These are phyloP conservation scores for Bradypodion ventrale DNA, from an alignment of 2,797 vertebrate species.

Conservation along the genomic window DNA sequence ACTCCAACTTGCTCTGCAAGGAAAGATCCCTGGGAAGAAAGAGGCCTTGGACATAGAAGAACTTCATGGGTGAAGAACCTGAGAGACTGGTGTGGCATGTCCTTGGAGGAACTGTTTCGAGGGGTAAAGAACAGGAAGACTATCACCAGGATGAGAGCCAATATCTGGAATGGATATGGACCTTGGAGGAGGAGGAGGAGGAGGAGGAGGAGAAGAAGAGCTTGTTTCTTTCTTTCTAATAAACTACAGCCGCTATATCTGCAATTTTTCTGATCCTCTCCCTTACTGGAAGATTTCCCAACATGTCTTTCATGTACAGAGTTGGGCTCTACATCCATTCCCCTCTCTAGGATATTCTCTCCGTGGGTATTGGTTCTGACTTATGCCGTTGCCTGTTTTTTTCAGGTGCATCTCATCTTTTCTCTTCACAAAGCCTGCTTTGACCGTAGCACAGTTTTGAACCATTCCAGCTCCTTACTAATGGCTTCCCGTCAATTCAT, in stretches of 20 bases:
- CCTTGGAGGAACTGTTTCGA: too few relatives aligned
- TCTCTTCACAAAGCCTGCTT: neutral
- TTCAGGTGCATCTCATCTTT: neutral
- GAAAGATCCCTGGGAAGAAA: too few relatives aligned
- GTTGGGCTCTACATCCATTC: rapidly evolving
- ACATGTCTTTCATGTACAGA: neutral
- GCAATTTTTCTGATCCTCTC: neutral
- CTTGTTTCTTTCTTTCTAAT: neutral
- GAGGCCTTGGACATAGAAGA: too few relatives aligned
- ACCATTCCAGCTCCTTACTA: constrained; percentile 56
- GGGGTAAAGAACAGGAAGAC: too few relatives aligned
- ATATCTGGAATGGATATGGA: too few relatives aligned
- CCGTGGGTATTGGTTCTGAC: neutral
- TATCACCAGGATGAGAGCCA: too few relatives aligned
- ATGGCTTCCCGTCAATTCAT: constrained; percentile 64
- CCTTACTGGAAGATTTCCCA: neutral
- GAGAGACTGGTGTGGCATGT: too few relatives aligned
- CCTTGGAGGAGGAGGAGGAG: too few relatives aligned
- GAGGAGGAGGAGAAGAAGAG: too few relatives aligned
- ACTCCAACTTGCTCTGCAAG: too few relatives aligned
- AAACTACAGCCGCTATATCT: neutral
- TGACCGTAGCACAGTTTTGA: constrained; percentile 45
- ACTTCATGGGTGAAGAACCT: too few relatives aligned
- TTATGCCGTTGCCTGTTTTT: neutral
- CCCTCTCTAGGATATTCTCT: neutral